These are phyloP conservation scores for Drosophila quadrilineata DNA, from an alignment of 1,140 invertebrate species.

Conservation along the genomic window DNA sequence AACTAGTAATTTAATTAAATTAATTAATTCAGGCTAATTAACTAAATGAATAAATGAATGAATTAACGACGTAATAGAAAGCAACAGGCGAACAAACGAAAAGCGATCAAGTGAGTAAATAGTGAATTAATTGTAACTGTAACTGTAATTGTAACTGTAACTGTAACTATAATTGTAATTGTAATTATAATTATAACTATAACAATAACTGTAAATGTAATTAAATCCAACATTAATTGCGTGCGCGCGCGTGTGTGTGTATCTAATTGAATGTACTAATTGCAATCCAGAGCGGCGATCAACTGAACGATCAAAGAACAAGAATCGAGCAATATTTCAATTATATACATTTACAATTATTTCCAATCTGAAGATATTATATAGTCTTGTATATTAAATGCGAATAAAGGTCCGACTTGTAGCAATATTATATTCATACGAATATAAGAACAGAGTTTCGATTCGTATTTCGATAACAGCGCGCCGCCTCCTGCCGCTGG, in stretches of 20 bases:
- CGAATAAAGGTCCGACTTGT: slow-evolving; percentile 72
- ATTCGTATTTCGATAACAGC: neutral
- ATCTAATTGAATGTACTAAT: slow-evolving; percentile 54
- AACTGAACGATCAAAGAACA: slow-evolving; percentile 40
- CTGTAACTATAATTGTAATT: slow-evolving; percentile 34
- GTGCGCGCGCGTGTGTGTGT: too few species aligned
- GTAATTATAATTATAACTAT: slow-evolving; percentile 59
- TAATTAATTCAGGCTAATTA: slow-evolving; percentile 14
- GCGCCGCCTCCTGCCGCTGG: too few species aligned
- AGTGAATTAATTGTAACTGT: slow-evolving; percentile 43
- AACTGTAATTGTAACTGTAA: slow-evolving; percentile 37
- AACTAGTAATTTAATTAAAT: too few species aligned
- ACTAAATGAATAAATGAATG: neutral
- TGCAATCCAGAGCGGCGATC: too few species aligned
- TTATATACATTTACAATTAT: too few species aligned
- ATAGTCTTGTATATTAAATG: slow-evolving; percentile 47
- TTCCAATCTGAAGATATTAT: slow-evolving; percentile 20
- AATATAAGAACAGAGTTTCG: slow-evolving; percentile 3
- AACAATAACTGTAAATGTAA: slow-evolving; percentile 46
- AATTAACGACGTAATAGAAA: slow-evolving; percentile 15
- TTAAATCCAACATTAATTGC: too few species aligned
- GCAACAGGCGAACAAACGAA: slow-evolving; percentile 36
- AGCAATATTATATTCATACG: slow-evolving; percentile 55
- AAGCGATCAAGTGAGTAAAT: slow-evolving; percentile 66
- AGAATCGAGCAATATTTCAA: slow-evolving; percentile 73